Base-by-base conservation (phyloP, 2,113 vertebrate genomes). In the Phoenicopterus ruber region DNA sequence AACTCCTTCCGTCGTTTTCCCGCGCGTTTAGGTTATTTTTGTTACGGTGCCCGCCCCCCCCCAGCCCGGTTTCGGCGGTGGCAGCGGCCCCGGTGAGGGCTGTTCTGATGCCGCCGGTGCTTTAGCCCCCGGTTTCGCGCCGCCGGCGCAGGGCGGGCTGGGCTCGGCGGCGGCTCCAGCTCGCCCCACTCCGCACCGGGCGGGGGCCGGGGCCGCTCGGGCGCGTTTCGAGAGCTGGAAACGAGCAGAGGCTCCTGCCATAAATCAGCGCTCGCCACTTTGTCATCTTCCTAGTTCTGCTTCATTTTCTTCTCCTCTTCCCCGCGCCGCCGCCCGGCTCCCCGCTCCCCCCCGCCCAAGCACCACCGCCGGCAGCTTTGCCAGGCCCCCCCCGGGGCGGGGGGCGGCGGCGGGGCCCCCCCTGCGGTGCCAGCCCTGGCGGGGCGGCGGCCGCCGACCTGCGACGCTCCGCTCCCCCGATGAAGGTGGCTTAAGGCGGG, bases 161-260 rank as follows among this genome's bases (percentile, higher is more conserved):
- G 82, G 97, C 57, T 49, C 32, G 7, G 34, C 69, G n/a, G n/a
- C n/a, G n/a, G n/a, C n/a, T n/a, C n/a, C 42, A 42, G 42, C 42
- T 42, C 42, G 42, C 42, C 52, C 61, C n/a, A 12, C 83, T 32
- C 52, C 70, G 8, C 49, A 18, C n/a, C n/a, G n/a, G 61, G n/a
- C 40, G 18, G n/a, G 98, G 98, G 98, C 97, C 98, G 97, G 98
- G 98, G 97, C 97, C 97, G 96, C 98, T 98, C 98, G 98, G 98
- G 97, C 97, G 98, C 98, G 97, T 98, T 98, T 98, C 98, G 94
- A 98, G 97, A 98, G 98, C 99, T 98, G 98, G 98, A 98, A 99
- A 98, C 98, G 98, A 98, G 98, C 98, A 88, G 97, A 95, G 98
- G 96, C 97, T 98, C 96, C 97, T 66, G 97, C 98, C 93, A 98